Evolutionary conservation across 2,797 vertebrate genomes (phyloP).

Genomic region (Hydrocynus forskahlii): DNA sequence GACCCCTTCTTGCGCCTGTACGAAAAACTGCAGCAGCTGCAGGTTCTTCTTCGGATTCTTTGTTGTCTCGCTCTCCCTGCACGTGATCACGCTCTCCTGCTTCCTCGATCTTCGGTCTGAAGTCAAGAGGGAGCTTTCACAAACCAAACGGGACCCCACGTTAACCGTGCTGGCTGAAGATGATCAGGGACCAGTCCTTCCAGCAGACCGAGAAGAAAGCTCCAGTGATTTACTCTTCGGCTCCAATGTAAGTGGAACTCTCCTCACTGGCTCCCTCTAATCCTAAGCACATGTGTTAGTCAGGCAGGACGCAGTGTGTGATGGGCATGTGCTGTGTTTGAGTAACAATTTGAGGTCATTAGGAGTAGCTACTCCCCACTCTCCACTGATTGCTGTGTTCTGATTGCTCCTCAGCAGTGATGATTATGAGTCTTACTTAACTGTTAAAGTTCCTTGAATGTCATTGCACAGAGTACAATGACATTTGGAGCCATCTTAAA

Average conservation of each 20-base stretch:
- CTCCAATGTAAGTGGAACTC: neutral
- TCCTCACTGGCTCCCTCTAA: neutral
- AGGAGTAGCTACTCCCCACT: neutral
- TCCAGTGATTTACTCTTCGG: neutral
- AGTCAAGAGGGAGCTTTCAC: constrained; percentile 84
- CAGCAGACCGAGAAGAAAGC: constrained; percentile 60
- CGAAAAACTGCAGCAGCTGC: constrained; percentile 81
- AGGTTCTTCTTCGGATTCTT: constrained; percentile 89
- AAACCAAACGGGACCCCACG: constrained; percentile 70
- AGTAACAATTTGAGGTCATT: neutral
- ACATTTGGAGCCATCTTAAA: too few relatives aligned
- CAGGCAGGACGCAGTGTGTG: neutral
- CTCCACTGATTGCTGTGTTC: neutral
- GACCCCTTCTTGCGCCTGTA: constrained; percentile 69
- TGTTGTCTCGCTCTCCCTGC: constrained; percentile 88
- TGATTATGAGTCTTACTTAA: neutral
- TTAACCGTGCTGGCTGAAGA: constrained; percentile 59
- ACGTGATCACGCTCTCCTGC: constrained; percentile 89
- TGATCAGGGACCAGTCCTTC: constrained; percentile 63
- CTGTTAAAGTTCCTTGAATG: too few relatives aligned
- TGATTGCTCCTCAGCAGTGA: neutral
- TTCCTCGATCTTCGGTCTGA: constrained; percentile 91
- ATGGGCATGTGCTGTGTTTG: neutral
- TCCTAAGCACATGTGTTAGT: neutral
- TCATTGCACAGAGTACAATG: too few relatives aligned